Percentiles rank a stretch among this genome's conserved stretches.
These are phyloP conservation scores for Cloeon dipterum DNA, from an alignment of 2,888 invertebrate genomes.

Conservation along the genomic window DNA sequence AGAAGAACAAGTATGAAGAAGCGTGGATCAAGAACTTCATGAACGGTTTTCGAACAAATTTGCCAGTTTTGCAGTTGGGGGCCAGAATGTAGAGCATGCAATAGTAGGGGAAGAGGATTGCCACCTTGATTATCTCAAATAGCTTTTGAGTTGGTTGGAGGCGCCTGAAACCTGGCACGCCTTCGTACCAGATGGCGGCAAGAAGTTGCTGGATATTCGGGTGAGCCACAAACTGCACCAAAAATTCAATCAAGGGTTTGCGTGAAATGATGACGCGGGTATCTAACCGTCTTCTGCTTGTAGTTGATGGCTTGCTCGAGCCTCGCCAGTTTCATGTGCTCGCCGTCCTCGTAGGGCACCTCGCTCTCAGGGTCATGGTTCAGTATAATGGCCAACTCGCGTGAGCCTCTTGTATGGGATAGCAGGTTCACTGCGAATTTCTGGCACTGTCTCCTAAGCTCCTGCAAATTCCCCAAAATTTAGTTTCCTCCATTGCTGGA, in stretches of 20 bases:
- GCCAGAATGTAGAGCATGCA: slow-evolving; percentile 65
- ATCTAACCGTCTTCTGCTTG: slow-evolving; percentile 92
- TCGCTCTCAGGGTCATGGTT: slow-evolving; percentile 61
- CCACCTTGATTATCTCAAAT: slow-evolving; percentile 48
- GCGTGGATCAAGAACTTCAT: slow-evolving; percentile 93
- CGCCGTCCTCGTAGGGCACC: slow-evolving; percentile 48
- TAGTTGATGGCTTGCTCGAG: slow-evolving; percentile 79
- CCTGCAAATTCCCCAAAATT: slow-evolving; percentile 15
- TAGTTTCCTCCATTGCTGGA: too few species aligned
- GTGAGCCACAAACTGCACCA: slow-evolving; percentile 74
- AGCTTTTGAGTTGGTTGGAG: slow-evolving; percentile 50
- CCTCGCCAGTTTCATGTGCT: slow-evolving; percentile 63
- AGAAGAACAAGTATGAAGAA: slow-evolving; percentile 79
- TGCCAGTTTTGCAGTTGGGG: slow-evolving; percentile 57
- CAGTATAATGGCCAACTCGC: slow-evolving; percentile 78
- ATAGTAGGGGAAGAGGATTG: slow-evolving; percentile 67
- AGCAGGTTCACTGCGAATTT: slow-evolving; percentile 77
- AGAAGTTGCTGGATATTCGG: slow-evolving; percentile 83
- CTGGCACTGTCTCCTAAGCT: slow-evolving; percentile 65
- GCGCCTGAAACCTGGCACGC: slow-evolving; percentile 77
- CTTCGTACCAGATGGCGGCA: slow-evolving; percentile 86
- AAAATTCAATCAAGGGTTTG: neutral
- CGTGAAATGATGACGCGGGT: too few species aligned
- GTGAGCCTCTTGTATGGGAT: slow-evolving; percentile 76
- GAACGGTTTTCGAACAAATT: slow-evolving; percentile 77